Evolutionary conservation across 2,888 invertebrate species (phyloP), one percentile per base, ranked within the genome.

Genomic region (Acrobasis repandana): DNA sequence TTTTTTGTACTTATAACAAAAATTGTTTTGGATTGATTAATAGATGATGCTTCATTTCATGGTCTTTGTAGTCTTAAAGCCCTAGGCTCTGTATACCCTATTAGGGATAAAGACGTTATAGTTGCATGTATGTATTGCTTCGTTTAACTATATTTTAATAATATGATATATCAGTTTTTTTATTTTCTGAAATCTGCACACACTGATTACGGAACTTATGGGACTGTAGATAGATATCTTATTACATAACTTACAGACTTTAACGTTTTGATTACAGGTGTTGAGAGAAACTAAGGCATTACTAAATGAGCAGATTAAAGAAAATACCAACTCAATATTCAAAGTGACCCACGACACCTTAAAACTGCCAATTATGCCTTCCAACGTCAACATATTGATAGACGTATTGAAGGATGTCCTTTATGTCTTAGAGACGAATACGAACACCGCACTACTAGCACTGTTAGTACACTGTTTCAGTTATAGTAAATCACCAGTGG

Each of bases 361-460:
- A 6, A 90, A 87, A 65, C 63, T 87, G 11, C 92, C 89, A 0
- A 76, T 91, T n/a, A 88, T 81, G 77, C 88, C 90, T 1, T 87
- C 89, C 15, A 90, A 88, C 65, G 78, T 87, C 9, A 94, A 93
- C 76, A 87, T 95, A 3, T 90, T 94, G 38, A 91, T 93, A 63
- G 94, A 94, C 73, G 93, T 93, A 0, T 80, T 94, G 56, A 94
- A 91, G 70, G 94, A 95, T 73, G 93, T 94, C 14, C 79, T 95
- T 1, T 94, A 95, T 76, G 87, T 91, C 10, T 76, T 95, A 56
- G 95, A 95, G 77, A 93, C 94, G 3, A 94, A 94, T 75, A 94
- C 95, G 9, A 95, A 95, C 70, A 93, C 93, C 11, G 94, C 95
- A 2, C 87, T 95, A 59, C 77, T 95, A 20, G 93, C 93, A 43